Base-by-base conservation (phyloP, 1,140 invertebrate genomes). In the Penaeus indicus region DNA sequence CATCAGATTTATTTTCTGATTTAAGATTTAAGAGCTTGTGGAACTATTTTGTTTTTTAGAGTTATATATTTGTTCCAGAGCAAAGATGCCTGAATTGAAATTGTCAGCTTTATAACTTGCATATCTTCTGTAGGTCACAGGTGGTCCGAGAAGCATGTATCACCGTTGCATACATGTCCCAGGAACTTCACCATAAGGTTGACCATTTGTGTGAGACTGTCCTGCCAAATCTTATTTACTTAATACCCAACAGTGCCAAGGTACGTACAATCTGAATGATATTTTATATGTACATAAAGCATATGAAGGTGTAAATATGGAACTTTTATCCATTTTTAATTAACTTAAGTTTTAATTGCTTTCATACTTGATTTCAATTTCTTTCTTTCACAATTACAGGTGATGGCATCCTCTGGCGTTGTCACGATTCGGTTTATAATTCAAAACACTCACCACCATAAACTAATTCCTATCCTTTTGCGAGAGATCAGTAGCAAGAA, bases 181-280 rank as follows among this genome's bases (percentile, higher is more conserved):
- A 97, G 93, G 95, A 95, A 63, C 92, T 99, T 72, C 95, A 95
- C 83, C 96, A 95, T 90, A 97, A 96, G 92, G 94, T 98, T 91
- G 97, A 98, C 90, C 95, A 95, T 92, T 96, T 98, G 93, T 96
- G 96, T 32, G 96, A 98, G 92, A 94, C 95, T 85, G 94, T 99
- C 72, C 92, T 99, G 64, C 95, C 96, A 81, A 95, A 95, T 88
- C 93, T 99, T 38, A 97, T 99, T 91, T 96, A 96, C 92, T 94
- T 99, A 75, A 97, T 99, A 92, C 97, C 97, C 92, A 99, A 99
- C 93, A 97, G 97, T 92, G 98, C 97, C 90, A 99, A 99, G 95
- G 96, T 96, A 91, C 89, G 72, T 54, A 88, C 47, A 64, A 86
- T 84, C 80, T 27, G 91, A 21, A 63, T 13, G 16, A 54, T 13